Percentiles rank a stretch among this genome's conserved stretches.
These are phyloP conservation scores for Drosophila phalerata DNA, from an alignment of 2,888 invertebrate species.

Conservation along the genomic window DNA sequence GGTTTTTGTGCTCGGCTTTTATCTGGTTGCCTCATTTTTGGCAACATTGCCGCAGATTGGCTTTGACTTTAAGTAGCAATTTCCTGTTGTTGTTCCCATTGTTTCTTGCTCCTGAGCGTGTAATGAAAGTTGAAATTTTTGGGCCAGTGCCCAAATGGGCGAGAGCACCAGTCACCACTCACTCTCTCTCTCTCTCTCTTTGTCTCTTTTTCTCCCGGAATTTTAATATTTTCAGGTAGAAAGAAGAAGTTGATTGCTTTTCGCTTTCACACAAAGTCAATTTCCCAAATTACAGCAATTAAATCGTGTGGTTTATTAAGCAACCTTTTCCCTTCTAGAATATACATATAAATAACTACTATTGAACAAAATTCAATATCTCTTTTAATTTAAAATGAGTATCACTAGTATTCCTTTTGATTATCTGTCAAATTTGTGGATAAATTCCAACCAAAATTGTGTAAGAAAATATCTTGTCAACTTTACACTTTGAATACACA, in stretches of 20 bases:
- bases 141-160: slow-evolving; percentile 35
- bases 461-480: too few species aligned
- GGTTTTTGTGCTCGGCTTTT: slow-evolving; percentile 52
- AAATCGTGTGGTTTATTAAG: slow-evolving; percentile 1
- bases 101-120: slow-evolving; percentile 31
- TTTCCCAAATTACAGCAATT: not conserved
- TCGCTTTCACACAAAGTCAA: slow-evolving; percentile 6
- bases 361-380: not conserved
- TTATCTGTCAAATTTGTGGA: not conserved
- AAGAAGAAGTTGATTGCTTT: slow-evolving; percentile 5
- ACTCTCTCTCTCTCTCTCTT: not conserved
- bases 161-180: not conserved
- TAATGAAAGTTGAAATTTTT: slow-evolving; percentile 52
- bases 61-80: slow-evolving; percentile 79
- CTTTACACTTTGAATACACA: too few species aligned
- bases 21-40: slow-evolving; percentile 50
- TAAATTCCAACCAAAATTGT: not conserved
- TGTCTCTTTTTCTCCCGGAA: not conserved
- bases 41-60: slow-evolving; percentile 72
- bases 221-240: slow-evolving; percentile 2
- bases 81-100: slow-evolving; percentile 59
- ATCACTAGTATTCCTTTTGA: not conserved
- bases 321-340: not conserved
- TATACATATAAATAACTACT: not conserved
- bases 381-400: not conserved